phyloP scores from a whole-genome alignment of 2,113 vertebrate genomes.

The Pangasianodon hypophthalmus region DNA sequence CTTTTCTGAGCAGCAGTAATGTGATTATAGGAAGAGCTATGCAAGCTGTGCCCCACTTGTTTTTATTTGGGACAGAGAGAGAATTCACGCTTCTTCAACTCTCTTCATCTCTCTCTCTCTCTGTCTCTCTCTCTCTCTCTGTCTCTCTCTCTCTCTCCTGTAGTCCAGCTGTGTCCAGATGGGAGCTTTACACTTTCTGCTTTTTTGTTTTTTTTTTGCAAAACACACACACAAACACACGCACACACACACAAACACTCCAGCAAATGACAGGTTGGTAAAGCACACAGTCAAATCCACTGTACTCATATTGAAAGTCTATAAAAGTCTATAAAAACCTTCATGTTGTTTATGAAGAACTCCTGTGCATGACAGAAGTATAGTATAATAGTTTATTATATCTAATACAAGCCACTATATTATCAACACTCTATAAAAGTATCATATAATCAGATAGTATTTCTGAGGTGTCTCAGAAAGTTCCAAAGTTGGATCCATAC shows the following conservation, averaged over 20 bases:
- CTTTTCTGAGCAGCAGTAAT: conserved; percentile 49
- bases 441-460: neutral
- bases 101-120: conserved; percentile 3
- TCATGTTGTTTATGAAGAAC: neutral
- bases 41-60: conserved; percentile 47
- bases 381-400: neutral
- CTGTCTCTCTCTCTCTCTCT: conserved; percentile 12
- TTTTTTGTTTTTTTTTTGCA: neutral
- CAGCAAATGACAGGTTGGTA: neutral
- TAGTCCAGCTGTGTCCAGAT: neutral
- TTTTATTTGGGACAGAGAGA: conserved; percentile 15
- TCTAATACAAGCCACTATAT: neutral
- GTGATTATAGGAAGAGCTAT: conserved; percentile 47
- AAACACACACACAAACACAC: neutral
- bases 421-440: neutral
- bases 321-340: neutral
- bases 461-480: neutral
- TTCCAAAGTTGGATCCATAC: neutral
- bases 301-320: neutral
- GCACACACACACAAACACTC: too few species aligned
- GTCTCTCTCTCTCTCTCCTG: neutral
- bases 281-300: neutral
- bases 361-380: neutral
- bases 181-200: conserved; percentile 11
- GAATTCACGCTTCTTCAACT: conserved; percentile 11